Evolutionary conservation across 2,888 invertebrate genomes (phyloP).

Genomic region (Tridacna gigas): DNA sequence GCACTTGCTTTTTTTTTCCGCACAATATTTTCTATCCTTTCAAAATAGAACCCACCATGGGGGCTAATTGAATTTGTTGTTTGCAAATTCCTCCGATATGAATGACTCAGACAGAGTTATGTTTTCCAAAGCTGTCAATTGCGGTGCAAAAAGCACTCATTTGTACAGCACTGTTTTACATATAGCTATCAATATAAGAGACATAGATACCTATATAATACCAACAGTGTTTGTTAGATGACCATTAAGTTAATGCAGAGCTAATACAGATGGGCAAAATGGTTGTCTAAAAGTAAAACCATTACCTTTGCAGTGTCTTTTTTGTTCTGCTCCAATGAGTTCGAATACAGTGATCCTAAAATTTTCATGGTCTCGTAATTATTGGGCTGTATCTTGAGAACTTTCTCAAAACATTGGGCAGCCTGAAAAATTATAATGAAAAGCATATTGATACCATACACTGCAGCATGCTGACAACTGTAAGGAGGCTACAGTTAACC

Average conservation of each 20-base stretch:
- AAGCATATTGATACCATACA: not conserved
- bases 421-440: constrained; percentile 88
- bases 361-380: constrained; percentile 99
- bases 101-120: too few relatives aligned
- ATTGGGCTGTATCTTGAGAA: constrained; percentile 97
- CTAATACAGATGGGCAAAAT: too few relatives aligned
- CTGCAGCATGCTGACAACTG: not conserved
- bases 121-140: too few relatives aligned
- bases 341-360: constrained; percentile 97
- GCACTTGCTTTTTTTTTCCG: not conserved
- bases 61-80: too few relatives aligned
- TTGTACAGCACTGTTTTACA: too few relatives aligned
- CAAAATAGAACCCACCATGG: too few relatives aligned
- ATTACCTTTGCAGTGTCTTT: constrained; percentile 92
- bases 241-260: too few relatives aligned
- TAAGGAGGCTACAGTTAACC: not conserved
- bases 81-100: too few relatives aligned
- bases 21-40: not conserved
- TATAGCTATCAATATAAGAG: too few relatives aligned
- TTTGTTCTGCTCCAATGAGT: constrained; percentile 87
- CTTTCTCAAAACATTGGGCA: constrained; percentile 99
- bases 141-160: too few relatives aligned
- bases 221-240: too few relatives aligned
- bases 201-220: too few relatives aligned
- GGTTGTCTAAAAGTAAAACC: not conserved